These are phyloP conservation scores for Campoplex capitator DNA, from an alignment of 2,888 invertebrate species.

Conservation along the genomic window DNA sequence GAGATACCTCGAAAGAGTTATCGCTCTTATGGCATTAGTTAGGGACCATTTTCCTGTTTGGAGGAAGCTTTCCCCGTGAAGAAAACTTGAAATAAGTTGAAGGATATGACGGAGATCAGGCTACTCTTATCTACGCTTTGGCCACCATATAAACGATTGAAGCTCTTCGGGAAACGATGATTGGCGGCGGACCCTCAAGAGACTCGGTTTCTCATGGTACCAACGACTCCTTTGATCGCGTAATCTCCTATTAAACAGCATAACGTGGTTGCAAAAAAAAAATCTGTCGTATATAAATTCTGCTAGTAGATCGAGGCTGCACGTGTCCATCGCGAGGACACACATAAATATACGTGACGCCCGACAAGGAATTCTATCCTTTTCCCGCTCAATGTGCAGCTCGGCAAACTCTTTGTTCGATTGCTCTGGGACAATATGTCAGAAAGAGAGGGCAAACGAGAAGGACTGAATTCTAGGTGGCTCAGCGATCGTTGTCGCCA, in stretches of 20 bases:
- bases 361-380: conserved; percentile 10
- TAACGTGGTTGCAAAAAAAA: background rate
- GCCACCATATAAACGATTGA: background rate
- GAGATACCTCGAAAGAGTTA: background rate
- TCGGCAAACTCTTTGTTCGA: conserved; percentile 28
- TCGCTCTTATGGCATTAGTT: background rate
- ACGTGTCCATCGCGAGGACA: conserved; percentile 51
- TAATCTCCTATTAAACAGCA: background rate
- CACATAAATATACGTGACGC: conserved; percentile 29
- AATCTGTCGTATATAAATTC: conserved; percentile 10
- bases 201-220: background rate
- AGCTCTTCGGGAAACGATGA: background rate
- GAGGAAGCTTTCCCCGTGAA: background rate
- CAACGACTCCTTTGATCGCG: background rate
- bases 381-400: conserved; percentile 11
- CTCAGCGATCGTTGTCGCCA: conserved; percentile 68
- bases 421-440: conserved; percentile 27
- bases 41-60: background rate
- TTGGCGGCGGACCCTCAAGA: background rate
- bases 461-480: conserved; percentile 54
- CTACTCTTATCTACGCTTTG: background rate
- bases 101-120: background rate
- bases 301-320: conserved; percentile 38
- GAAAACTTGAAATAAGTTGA: background rate
- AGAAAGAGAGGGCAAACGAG: conserved; percentile 34